phyloP scores from a whole-genome alignment of 2,797 vertebrate genomes.

The Paratrypauchen microcephalus region DNA sequence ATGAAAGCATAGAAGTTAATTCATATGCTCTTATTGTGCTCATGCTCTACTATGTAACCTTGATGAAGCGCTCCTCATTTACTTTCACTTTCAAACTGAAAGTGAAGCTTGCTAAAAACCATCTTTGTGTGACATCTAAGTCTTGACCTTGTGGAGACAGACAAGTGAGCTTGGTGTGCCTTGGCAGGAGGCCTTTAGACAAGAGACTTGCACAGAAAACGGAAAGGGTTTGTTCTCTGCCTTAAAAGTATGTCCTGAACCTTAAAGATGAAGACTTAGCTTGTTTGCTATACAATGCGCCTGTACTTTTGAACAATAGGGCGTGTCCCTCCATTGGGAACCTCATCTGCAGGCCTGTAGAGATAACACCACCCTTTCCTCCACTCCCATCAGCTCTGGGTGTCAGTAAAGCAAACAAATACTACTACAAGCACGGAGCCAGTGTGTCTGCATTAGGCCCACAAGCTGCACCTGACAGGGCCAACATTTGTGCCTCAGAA shows the following conservation, averaged over 20 bases:
- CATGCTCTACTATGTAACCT: conserved; percentile 50
- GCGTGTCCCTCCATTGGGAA: conserved; percentile 75
- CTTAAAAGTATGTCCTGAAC: conserved; percentile 40
- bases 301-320: conserved; percentile 65
- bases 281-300: conserved; percentile 46
- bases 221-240: conserved; percentile 36
- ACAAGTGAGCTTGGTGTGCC: conserved; percentile 26
- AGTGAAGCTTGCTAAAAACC: conserved; percentile 27
- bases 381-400: conserved; percentile 51
- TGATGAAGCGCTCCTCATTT: conserved; percentile 40
- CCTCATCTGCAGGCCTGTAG: conserved; percentile 63
- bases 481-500: conserved; percentile 67
- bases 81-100: conserved; percentile 37
- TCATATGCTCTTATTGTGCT: conserved; percentile 50
- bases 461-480: conserved; percentile 56
- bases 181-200: conserved; percentile 60
- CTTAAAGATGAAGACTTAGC: conserved; percentile 51
- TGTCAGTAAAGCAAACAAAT: conserved; percentile 45
- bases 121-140: conserved; percentile 54
- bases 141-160: conserved; percentile 56
- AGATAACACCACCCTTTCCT: conserved; percentile 71
- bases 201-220: conserved; percentile 42
- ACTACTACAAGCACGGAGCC: conserved; percentile 12
- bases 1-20: conserved; percentile 41
- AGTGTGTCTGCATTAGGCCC: conserved; percentile 32